Base-by-base conservation (phyloP, 2,888 invertebrate genomes). In the Sinopyrophorus schimmeli region DNA sequence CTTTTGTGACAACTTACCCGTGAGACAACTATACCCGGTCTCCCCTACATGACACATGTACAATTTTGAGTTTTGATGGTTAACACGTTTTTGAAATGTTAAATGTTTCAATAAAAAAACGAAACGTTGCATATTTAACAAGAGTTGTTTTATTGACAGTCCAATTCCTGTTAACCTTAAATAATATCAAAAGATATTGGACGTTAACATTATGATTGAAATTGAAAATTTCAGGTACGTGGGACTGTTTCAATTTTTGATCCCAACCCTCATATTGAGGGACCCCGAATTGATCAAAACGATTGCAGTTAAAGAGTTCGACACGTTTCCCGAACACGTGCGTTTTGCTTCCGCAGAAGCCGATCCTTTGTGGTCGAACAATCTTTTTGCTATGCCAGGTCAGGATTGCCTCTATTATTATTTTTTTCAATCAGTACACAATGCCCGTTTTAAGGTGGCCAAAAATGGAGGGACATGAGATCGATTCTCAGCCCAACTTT, bases 241-340 rank as follows among this genome's bases (percentile, higher is more conserved):
- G 32, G 68, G 67, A 23, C 24, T 60, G 4, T 65, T 60, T 30
- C 55, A 62, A 21, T 64, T 67, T 34, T 44, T 38, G n/a, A 35
- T 27, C 0, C 81, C 81, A 2, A 53, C 76, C 1, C 61, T 82
- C n/a, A 68, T 78, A 18, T 54, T 82, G 0, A 63, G 76, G 53
- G 80, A 82, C 63, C 75, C 78, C 2, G 81, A 82, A 3, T 61
- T 82, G 9, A 77, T 83, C 5, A 81, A 80, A 65, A 72, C 75
- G 20, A 66, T 83, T 3, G 73, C 77, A 46, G 77, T 81, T 17
- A 74, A 79, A 46, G 81, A 82, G 59, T 80, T 80, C 62, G 81
- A 82, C 42, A 71, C 79, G 66, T 82, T 82, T 57, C 72, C 76
- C 7, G 80, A 82, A 47, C 68, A 68, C 37, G 40, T 5, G 30